A percentile compares a stretch with the other conserved stretches of the same genome.
These are phyloP conservation scores for Hirtodrosophila cameraria DNA, from an alignment of 2,888 invertebrate genomes.

Conservation along the genomic window DNA sequence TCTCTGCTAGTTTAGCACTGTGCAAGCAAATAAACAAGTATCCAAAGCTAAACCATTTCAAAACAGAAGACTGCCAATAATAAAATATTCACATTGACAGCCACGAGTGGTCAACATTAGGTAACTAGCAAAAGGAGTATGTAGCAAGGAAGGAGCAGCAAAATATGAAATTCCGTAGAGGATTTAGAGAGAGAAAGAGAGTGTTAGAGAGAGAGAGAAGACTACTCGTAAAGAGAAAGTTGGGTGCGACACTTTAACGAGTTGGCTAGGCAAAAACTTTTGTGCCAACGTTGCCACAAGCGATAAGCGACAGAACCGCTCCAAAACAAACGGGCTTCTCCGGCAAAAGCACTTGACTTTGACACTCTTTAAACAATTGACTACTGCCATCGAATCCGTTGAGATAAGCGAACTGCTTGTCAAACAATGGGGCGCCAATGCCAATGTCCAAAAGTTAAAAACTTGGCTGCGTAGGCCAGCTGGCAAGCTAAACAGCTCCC, in stretches of 20 bases:
- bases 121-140: background rate
- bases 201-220: background rate
- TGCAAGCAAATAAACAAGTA: too few species aligned
- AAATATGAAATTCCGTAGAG: slow-evolving; percentile 2
- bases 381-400: slow-evolving; percentile 54
- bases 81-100: slow-evolving; percentile 18
- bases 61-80: slow-evolving; percentile 4
- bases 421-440: slow-evolving; percentile 50
- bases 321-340: slow-evolving; percentile 32
- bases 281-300: slow-evolving; percentile 72
- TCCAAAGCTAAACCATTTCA: background rate
- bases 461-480: slow-evolving; percentile 29
- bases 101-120: background rate
- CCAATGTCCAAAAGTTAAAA: slow-evolving; percentile 41
- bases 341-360: slow-evolving; percentile 71
- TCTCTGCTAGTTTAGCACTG: background rate
- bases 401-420: slow-evolving; percentile 69
- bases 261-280: slow-evolving; percentile 61
- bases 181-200: background rate
- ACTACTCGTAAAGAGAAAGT: background rate
- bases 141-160: background rate
- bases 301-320: slow-evolving; percentile 57
- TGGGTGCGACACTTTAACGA: slow-evolving; percentile 67
- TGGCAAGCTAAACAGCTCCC: slow-evolving; percentile 4
- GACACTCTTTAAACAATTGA: slow-evolving; percentile 78